These are phyloP conservation scores for Rosalia funebris DNA, from an alignment of 2,888 invertebrate species.

Conservation along the genomic window DNA sequence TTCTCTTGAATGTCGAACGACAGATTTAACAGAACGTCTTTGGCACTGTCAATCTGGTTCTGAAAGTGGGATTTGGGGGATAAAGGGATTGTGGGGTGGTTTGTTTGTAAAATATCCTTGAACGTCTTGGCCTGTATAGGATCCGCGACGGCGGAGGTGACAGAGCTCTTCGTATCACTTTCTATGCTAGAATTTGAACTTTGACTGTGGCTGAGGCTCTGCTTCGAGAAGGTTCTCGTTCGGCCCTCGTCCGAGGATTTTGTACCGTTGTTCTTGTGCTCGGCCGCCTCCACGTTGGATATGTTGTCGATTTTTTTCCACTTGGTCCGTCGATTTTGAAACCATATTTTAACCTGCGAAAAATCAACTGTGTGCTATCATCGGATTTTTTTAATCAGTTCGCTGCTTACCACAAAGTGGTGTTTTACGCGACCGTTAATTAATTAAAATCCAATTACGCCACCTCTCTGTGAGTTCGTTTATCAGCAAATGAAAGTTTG, in stretches of 20 bases:
- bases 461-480: constrained; percentile 1
- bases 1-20: constrained; percentile 54
- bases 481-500: constrained; percentile 8
- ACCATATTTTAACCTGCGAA: constrained; percentile 90
- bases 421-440: not conserved
- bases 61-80: constrained; percentile 56
- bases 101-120: constrained; percentile 56
- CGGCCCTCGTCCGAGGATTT: constrained; percentile 50
- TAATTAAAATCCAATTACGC: not conserved
- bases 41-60: constrained; percentile 57
- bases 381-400: constrained; percentile 17
- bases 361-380: constrained; percentile 46
- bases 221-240: constrained; percentile 46
- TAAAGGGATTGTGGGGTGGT: constrained; percentile 44
- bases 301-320: constrained; percentile 96
- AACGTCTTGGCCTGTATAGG: constrained; percentile 54
- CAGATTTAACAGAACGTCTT: constrained; percentile 60
- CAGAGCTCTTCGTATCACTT: constrained; percentile 61
- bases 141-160: constrained; percentile 50
- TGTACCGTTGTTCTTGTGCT: constrained; percentile 72
- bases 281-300: constrained; percentile 87
- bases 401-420: not conserved
- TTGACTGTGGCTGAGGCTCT: constrained; percentile 54
- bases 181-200: constrained; percentile 62
- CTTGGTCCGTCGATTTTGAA: constrained; percentile 85